Conservation (phyloP, 2,797 vertebrate genomes). For the Pseudopleuronectes americanus region DNA sequence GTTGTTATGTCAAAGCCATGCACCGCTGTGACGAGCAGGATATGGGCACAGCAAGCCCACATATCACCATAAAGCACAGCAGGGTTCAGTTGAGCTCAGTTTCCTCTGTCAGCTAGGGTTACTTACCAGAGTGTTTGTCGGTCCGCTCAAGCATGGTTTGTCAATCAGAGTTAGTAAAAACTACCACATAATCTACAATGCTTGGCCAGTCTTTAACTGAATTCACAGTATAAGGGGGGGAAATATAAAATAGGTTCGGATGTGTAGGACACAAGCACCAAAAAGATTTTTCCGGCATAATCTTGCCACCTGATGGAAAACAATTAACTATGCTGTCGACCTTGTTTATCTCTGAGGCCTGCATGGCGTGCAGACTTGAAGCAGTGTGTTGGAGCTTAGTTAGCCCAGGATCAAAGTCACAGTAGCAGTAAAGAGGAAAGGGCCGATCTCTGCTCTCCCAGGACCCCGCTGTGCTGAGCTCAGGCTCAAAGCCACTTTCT, state of each 20-base stretch:
- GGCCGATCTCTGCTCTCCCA: conserved; percentile 36
- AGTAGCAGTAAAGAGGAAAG: conserved; percentile 34
- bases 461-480: conserved; percentile 53
- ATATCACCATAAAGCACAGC: conserved; percentile 68
- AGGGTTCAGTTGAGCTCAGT: conserved; percentile 62
- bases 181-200: background rate
- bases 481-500: conserved; percentile 59
- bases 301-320: background rate
- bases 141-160: conserved; percentile 19
- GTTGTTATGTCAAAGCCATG: conserved; percentile 10
- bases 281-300: background rate
- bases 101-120: conserved; percentile 71
- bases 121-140: conserved; percentile 56
- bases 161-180: conserved; percentile 36
- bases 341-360: background rate
- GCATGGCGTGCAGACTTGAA: conserved; percentile 5
- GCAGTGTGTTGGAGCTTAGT: conserved; percentile 4
- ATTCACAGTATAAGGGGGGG: background rate
- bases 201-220: background rate
- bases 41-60: conserved; percentile 73
- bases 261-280: background rate
- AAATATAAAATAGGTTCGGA: no score
- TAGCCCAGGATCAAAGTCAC: conserved; percentile 42
- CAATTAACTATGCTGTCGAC: background rate
- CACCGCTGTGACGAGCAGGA: conserved; percentile 70